Evolutionary conservation across 1,140 invertebrate species (phyloP).

Genomic region (Ooceraea biroi): DNA sequence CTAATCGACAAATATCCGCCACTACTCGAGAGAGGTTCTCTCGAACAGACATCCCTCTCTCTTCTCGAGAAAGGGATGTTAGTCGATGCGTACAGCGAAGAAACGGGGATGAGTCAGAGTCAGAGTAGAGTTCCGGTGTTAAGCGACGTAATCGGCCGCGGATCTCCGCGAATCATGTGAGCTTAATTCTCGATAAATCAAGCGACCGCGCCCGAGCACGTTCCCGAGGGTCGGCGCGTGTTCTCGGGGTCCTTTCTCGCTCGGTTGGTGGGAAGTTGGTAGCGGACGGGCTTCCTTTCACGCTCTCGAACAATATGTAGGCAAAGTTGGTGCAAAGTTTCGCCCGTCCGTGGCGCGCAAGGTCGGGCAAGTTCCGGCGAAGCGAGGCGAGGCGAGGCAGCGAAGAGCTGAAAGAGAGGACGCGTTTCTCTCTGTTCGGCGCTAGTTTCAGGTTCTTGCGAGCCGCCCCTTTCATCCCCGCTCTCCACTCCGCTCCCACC

Average conservation of each 20-base stretch:
- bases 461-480: slow-evolving; percentile 14
- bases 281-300: slow-evolving; percentile 75
- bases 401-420: slow-evolving; percentile 70
- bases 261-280: slow-evolving; percentile 64
- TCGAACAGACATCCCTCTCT: slow-evolving; percentile 33
- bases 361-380: slow-evolving; percentile 55
- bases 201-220: slow-evolving; percentile 17
- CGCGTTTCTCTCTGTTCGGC: slow-evolving; percentile 43
- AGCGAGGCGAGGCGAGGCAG: slow-evolving; percentile 34
- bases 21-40: not conserved
- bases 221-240: slow-evolving; percentile 15
- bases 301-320: slow-evolving; percentile 76
- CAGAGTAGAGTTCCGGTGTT: not conserved
- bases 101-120: slow-evolving; percentile 21
- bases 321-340: slow-evolving; percentile 80
- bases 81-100: not conserved
- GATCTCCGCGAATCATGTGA: slow-evolving; percentile 30
- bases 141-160: not conserved
- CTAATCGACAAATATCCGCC: slow-evolving; percentile 31
- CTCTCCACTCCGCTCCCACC: no score
- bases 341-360: slow-evolving; percentile 69
- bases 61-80: not conserved
- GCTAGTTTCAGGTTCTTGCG: slow-evolving; percentile 79
- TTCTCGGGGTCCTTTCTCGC: slow-evolving; percentile 52
- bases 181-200: slow-evolving; percentile 59